Percentiles rank a stretch among this genome's conserved stretches.
Conservation (phyloP, 2,113 vertebrate species). For the Anthoscopus minutus region DNA sequence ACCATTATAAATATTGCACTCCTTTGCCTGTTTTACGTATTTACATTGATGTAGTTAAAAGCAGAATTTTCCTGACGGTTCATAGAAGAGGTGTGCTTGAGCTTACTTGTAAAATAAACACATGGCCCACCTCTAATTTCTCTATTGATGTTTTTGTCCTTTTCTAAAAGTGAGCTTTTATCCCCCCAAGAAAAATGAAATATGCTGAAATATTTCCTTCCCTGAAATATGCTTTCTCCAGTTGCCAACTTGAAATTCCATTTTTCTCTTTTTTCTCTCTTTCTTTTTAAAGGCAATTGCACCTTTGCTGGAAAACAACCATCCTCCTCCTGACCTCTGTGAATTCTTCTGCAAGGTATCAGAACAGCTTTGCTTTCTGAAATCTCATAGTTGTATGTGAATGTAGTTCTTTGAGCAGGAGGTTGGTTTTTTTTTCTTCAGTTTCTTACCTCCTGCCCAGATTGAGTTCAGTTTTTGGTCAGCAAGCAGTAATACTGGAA, state of each 20-base stretch:
- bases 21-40: not conserved
- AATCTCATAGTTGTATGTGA: not conserved
- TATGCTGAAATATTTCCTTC: no score
- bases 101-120: not conserved
- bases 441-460: not conserved
- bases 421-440: not conserved
- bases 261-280: not conserved
- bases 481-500: not conserved
- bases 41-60: not conserved
- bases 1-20: not conserved
- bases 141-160: not conserved
- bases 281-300: constrained; percentile 85
- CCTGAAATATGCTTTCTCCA: not conserved
- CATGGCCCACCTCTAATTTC: not conserved
- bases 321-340: constrained; percentile 96
- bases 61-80: not conserved
- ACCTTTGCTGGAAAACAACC: constrained; percentile 98
- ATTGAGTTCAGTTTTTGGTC: not conserved
- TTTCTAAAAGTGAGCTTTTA: not conserved
- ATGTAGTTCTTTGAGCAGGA: not conserved
- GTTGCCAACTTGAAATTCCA: not conserved
- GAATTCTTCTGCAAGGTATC: constrained; percentile 99
- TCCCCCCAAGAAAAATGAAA: not conserved
- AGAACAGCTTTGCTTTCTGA: not conserved
- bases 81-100: not conserved